Evolutionary conservation across 1,140 invertebrate species (phyloP).

Genomic region (Eumeta japonica): DNA sequence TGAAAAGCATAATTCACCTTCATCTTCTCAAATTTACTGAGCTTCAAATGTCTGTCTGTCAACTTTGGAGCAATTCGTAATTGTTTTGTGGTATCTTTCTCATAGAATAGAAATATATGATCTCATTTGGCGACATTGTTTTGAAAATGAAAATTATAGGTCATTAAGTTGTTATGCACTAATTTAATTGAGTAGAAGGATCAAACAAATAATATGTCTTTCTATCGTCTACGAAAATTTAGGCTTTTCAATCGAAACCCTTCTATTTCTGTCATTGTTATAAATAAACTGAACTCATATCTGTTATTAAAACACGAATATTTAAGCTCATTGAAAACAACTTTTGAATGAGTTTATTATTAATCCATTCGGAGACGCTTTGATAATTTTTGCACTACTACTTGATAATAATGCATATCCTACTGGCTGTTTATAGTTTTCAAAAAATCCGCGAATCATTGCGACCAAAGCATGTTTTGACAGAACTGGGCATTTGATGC

Average conservation of each 20-base stretch:
- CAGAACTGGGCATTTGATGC: slow-evolving; percentile 10
- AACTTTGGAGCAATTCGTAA: too few relatives aligned
- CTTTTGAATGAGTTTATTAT: slow-evolving; percentile 12
- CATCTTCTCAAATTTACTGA: slow-evolving; percentile 8
- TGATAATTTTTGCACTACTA: slow-evolving; percentile 10
- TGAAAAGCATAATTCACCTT: slow-evolving; percentile 7
- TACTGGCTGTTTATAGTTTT: slow-evolving; percentile 13
- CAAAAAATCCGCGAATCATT: slow-evolving; percentile 15
- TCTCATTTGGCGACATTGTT: slow-evolving; percentile 2
- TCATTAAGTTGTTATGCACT: slow-evolving; percentile 5
- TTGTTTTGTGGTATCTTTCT: too few relatives aligned
- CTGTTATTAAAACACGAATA: slow-evolving; percentile 9
- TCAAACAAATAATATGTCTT: slow-evolving; percentile 10
- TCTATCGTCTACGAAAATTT: slow-evolving; percentile 7
- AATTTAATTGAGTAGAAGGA: slow-evolving; percentile 7
- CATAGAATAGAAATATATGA: too few relatives aligned
- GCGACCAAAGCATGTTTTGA: slow-evolving; percentile 12
- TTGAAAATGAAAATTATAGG: slow-evolving; percentile 6
- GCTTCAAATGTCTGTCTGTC: slow-evolving; percentile 8
- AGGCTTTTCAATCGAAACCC: slow-evolving; percentile 8
- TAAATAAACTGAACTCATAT: slow-evolving; percentile 3
- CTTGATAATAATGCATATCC: slow-evolving; percentile 14
- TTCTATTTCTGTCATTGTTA: slow-evolving; percentile 6
- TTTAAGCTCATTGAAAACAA: slow-evolving; percentile 14
- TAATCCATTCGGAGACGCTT: slow-evolving; percentile 11